Base-by-base conservation (phyloP, 2,113 vertebrate species). In the Bagarius yarrelli region DNA sequence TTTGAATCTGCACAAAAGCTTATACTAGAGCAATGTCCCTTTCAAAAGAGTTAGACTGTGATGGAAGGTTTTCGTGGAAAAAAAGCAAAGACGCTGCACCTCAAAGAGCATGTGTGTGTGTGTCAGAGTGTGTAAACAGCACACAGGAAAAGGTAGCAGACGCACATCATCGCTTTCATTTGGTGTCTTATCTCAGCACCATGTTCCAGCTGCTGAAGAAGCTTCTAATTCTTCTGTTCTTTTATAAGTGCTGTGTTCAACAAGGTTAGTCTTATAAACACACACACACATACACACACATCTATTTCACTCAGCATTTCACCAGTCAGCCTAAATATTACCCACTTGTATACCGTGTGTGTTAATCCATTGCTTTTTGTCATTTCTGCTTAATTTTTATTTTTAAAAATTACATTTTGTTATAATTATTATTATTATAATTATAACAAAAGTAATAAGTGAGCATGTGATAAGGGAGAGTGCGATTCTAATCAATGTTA, bases 101-200 rank as follows among this genome's bases (percentile, higher is more conserved):
- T 72, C 9, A 30, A 27, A 72, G 4, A 53, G 30, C 16, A 30
- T 74, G 32, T 59, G 30, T 75, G 25, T 23, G 47, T 53, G 47
- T 23, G 47, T 52, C 23, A 30, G 44, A 30, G 19, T n/a, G n/a
- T 19, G 69, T 53, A 57, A 9, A 59, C 1, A 56, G 71, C 30
- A 74, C 27, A 74, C 71, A 75, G 72, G 72, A 75, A 75, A 59
- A 75, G 72, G 53, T 14, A 74, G 72, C 32, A 75, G 47, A 73
- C 18, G 11, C 32, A 40, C 32, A 59, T 12, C 55, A 32, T 40
- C 32, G n/a, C 6, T 75, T 16, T 75, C 72, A 75, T 75, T 75
- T 21, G 2, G 72, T 57, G 32, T 59, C 55, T 59, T 32, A 23
- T 59, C 53, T 75, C 53, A 57, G 72, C 72, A 75, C 72, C 53